phyloP scores from a whole-genome alignment of 64 coral and sea anemone species.

The Pocillopora verrucosa region DNA sequence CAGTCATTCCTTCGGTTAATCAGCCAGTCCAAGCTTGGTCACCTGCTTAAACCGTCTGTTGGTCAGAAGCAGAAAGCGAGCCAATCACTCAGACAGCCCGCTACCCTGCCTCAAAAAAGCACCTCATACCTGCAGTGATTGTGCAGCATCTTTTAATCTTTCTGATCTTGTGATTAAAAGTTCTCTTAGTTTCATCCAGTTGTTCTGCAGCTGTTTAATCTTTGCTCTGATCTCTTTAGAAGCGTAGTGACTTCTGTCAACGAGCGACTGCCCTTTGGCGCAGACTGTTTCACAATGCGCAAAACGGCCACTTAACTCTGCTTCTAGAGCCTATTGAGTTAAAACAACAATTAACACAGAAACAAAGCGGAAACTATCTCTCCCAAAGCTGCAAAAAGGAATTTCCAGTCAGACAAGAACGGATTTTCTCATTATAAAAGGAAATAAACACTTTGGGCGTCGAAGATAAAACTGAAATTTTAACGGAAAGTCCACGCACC shows the following conservation, averaged over 20 bases:
- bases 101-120: no score
- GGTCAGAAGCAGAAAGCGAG: no score
- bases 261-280: slow-evolving; percentile 75
- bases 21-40: no score
- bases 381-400: no score
- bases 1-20: neutral
- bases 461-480: no score
- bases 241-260: slow-evolving; percentile 79
- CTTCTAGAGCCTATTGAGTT: slow-evolving; percentile 65
- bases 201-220: slow-evolving; percentile 89
- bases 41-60: no score
- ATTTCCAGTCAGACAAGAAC: no score
- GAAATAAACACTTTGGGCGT: no score
- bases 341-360: neutral
- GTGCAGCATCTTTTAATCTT: slow-evolving; percentile 93
- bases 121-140: slow-evolving; percentile 79
- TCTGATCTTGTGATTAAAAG: slow-evolving; percentile 81
- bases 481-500: no score
- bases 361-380: neutral
- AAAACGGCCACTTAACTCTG: slow-evolving; percentile 73
- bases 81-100: no score
- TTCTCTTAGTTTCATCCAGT: slow-evolving; percentile 86
- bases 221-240: slow-evolving; percentile 94
- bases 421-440: no score
- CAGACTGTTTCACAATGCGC: slow-evolving; percentile 74